Evolutionary conservation across 1,140 invertebrate species (phyloP), one percentile per base, ranked within the genome.

Genomic region (Chlorops oryzae): DNA sequence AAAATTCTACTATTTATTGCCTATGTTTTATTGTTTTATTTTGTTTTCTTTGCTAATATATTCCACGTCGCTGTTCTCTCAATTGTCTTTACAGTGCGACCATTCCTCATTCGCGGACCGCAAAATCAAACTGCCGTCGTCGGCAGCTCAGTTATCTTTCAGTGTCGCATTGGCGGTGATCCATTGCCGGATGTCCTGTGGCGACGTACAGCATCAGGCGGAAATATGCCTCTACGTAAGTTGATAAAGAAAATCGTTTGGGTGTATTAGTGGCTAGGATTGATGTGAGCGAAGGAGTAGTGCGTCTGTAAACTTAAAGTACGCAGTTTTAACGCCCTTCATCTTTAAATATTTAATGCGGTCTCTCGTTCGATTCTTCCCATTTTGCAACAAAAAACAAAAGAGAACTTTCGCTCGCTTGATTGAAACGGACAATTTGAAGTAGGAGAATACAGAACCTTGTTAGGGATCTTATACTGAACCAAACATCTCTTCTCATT

Each of bases 101-200:
- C 90, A 13, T 88, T 83, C 68, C 81, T 92, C 63, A 82, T 89
- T 46, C 80, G 81, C 59, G 81, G 84, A 0, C 89, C 90, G 1
- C 80, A 86, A 66, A 86, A 91, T 65, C 76, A 84, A 23, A 82
- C 81, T 12, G 81, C 82, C 2, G 73, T 87, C 22, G 81, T 83
- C 32, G 84, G 84, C 38, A 80, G 82, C 21, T 85, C 82, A 24
- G 87, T 89, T 21, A 85, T 84, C 10, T 85, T 93, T 65, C 81
- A 87, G 58, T 95, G 91, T 70, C 75, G 77, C 45, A 83, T 85
- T 53, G 84, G 82, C n/a, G 85, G 85, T 18, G 84, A 86, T 71
- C 85, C 85, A 37, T 64, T 82, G 18, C 85, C 85, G n/a, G 83
- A 85, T 63, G 81, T 87, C 27, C 72, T 85, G n/a, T 87, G 85